Conservation (phyloP, 2,113 vertebrate species). For the Trochalopteron elliotii region DNA sequence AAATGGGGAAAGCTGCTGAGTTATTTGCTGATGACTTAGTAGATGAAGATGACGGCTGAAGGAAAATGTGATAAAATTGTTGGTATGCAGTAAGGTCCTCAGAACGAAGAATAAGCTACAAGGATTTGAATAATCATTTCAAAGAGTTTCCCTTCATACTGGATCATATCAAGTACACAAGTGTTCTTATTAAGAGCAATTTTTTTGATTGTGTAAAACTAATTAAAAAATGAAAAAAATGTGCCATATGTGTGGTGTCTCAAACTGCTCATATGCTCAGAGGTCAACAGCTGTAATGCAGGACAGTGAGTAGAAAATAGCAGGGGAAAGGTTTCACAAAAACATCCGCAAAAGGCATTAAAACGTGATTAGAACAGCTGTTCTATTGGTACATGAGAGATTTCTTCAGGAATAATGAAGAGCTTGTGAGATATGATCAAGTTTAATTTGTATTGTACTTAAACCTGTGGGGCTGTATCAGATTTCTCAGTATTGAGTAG, state of each 20-base stretch:
- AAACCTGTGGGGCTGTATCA: neutral
- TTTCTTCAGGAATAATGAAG: constrained; percentile 15
- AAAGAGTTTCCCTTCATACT: neutral
- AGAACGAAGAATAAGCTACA: neutral
- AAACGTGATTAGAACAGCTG: neutral
- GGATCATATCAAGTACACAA: neutral
- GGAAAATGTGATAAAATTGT: neutral
- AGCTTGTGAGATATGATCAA: constrained; percentile 24
- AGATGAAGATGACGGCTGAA: neutral
- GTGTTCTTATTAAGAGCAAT: neutral
- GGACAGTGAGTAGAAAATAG: neutral
- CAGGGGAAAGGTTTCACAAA: neutral
- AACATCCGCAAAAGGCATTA: neutral
- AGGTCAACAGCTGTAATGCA: neutral
- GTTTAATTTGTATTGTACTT: constrained; percentile 22
- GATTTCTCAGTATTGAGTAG: neutral
- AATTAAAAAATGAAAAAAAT: neutral
- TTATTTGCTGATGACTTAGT: neutral
- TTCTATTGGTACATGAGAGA: neutral
- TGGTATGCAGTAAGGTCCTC: neutral
- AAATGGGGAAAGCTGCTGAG: neutral
- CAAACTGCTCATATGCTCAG: neutral
- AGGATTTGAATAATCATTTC: neutral
- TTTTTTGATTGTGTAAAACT: neutral
- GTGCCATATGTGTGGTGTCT: neutral